Evolutionary conservation across 2,113 vertebrate genomes (phyloP).

Genomic region (Oxyura jamaicensis): DNA sequence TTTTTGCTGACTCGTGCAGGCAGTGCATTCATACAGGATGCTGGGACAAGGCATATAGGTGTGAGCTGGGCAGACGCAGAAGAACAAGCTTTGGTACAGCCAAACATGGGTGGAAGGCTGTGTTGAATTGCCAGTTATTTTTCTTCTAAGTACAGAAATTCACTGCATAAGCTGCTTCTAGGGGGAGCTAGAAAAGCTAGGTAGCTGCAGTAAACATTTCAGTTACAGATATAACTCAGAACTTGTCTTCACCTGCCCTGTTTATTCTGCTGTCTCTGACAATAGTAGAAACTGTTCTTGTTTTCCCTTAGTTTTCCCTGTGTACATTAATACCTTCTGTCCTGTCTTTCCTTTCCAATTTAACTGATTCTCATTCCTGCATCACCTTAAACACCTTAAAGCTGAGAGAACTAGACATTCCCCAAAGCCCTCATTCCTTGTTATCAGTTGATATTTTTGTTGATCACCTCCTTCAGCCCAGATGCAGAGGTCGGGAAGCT

Average conservation of each 20-base stretch:
- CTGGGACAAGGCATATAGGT: not conserved
- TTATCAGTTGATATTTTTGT: not conserved
- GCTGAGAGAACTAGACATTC: accelerated
- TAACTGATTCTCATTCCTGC: not conserved
- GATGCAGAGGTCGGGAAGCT: not conserved
- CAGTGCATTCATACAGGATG: not conserved
- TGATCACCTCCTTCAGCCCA: not conserved
- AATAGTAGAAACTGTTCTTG: not conserved
- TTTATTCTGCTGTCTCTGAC: not conserved
- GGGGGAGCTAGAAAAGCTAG: not conserved
- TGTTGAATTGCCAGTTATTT: not conserved
- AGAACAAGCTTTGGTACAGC: not conserved
- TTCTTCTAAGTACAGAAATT: not conserved
- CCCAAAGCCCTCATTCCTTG: not conserved
- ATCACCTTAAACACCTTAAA: not conserved
- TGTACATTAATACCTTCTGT: not conserved
- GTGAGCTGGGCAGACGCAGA: not conserved
- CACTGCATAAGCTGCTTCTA: not conserved
- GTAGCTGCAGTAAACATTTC: not conserved
- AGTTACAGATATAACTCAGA: not conserved
- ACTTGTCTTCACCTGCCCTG: not conserved
- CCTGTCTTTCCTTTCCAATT: not conserved
- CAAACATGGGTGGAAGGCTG: not conserved
- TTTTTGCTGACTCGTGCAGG: not conserved
- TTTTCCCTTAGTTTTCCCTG: not conserved